Evolutionary conservation across 1,140 invertebrate genomes (phyloP).

Genomic region (Ericerus pela): DNA sequence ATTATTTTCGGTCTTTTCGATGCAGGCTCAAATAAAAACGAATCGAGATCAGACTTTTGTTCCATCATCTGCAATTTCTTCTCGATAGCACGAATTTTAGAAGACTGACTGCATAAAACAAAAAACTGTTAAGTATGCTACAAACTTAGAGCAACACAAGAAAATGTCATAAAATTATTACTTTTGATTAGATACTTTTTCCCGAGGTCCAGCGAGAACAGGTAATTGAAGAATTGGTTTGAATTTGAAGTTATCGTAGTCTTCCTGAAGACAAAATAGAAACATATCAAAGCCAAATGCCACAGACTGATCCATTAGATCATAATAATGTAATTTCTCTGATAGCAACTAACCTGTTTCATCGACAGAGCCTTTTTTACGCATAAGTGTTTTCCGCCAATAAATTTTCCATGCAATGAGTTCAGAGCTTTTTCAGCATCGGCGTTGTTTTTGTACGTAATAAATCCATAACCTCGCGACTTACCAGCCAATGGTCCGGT

Average conservation of each 20-base stretch:
- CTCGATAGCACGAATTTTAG: slow-evolving; percentile 72
- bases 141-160: slow-evolving; percentile 5
- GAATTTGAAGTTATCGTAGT: not conserved
- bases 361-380: slow-evolving; percentile 70
- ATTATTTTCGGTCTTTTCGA: not conserved
- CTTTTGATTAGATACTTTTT: not conserved
- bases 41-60: slow-evolving; percentile 23
- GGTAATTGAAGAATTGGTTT: not conserved
- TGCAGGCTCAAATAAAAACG: not conserved
- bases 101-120: slow-evolving; percentile 42
- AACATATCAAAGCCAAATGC: not conserved
- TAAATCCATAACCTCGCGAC: slow-evolving; percentile 84
- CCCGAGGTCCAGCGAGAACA: not conserved
- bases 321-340: slow-evolving; percentile 9
- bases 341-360: slow-evolving; percentile 39
- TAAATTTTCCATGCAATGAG: slow-evolving; percentile 53
- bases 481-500: slow-evolving; percentile 71
- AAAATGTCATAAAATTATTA: not conserved
- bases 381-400: slow-evolving; percentile 56
- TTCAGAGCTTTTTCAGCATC: slow-evolving; percentile 49
- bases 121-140: not conserved
- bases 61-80: slow-evolving; percentile 70
- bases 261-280: not conserved
- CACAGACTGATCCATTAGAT: slow-evolving; percentile 13
- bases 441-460: slow-evolving; percentile 56